Conservation (phyloP, 2,888 invertebrate species). For the Cryptosula pallasiana region DNA sequence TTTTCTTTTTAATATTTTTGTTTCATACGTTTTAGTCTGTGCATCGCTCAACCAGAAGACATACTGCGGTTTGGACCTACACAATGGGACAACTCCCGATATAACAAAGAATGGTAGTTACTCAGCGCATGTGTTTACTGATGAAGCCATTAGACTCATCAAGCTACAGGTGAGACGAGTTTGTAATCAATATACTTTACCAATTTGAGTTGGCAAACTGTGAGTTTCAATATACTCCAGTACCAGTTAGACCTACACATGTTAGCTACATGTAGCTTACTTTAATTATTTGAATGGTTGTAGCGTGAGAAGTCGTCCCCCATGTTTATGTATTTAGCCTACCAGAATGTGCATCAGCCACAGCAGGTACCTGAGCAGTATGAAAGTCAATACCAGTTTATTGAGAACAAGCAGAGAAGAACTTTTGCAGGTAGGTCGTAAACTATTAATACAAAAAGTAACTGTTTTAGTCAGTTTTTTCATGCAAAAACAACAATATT, state of each 20-base stretch:
- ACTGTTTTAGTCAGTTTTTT: no score
- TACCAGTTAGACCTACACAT: no score
- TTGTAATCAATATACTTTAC: no score
- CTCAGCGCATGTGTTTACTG: constrained; percentile 4
- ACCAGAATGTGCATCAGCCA: constrained; percentile 79
- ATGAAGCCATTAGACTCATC: constrained; percentile 10
- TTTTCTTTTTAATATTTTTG: no score
- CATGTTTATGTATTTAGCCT: constrained; percentile 75
- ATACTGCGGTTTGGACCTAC: constrained; percentile 25
- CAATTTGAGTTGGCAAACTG: no score
- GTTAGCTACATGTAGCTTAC: no score
- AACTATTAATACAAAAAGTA: no score
- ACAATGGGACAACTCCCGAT: constrained; percentile 15
- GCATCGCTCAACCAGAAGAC: background rate
- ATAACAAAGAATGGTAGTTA: background rate
- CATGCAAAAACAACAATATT: no score
- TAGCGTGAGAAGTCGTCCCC: constrained; percentile 55
- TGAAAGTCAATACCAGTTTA: constrained; percentile 16
- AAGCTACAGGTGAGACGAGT: constrained; percentile 7
- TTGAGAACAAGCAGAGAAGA: constrained; percentile 22
- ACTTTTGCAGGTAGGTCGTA: constrained; percentile 57
- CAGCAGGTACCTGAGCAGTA: constrained; percentile 56
- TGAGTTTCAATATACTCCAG: no score
- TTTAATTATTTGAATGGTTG: no score
- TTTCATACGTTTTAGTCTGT: background rate